Conservation (phyloP, 2,113 vertebrate genomes). For the Zosterops pallidus region DNA sequence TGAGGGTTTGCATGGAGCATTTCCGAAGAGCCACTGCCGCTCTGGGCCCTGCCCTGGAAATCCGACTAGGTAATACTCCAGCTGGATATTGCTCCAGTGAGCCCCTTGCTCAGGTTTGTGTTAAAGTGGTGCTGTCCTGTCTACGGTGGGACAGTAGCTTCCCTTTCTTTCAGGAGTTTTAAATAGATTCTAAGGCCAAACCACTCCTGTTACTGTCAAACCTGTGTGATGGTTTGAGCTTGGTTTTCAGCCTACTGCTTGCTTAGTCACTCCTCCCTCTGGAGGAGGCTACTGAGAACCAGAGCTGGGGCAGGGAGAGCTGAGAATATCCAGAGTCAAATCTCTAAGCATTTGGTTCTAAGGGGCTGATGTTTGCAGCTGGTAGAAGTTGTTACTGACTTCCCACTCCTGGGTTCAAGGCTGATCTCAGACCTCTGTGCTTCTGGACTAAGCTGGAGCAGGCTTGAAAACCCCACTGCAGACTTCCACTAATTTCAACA, state of each 20-base stretch:
- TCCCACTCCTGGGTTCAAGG: neutral
- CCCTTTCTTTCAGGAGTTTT: neutral
- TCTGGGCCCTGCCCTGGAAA: too few relatives aligned
- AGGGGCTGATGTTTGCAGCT: neutral
- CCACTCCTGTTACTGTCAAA: neutral
- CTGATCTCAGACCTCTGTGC: neutral
- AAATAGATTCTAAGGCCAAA: neutral
- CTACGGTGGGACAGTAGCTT: neutral
- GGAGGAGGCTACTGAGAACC: neutral
- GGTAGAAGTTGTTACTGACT: neutral
- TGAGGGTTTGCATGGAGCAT: too few relatives aligned
- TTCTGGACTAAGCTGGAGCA: neutral
- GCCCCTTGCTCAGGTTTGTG: neutral
- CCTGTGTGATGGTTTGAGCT: neutral
- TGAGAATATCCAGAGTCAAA: neutral
- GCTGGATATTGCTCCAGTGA: too few relatives aligned
- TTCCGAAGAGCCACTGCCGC: too few relatives aligned
- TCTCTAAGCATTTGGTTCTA: neutral
- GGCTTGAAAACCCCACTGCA: neutral
- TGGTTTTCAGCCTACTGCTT: conserved; percentile 12
- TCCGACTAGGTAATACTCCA: too few relatives aligned
- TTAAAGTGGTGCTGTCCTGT: neutral
- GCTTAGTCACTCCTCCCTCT: neutral
- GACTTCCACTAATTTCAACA: neutral
- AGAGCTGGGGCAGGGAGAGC: neutral